A percentile compares a stretch with the other conserved stretches of the same genome.
These are phyloP conservation scores for Perodicticus potto DNA, from an alignment of 2,797 vertebrate genomes.

Conservation along the genomic window DNA sequence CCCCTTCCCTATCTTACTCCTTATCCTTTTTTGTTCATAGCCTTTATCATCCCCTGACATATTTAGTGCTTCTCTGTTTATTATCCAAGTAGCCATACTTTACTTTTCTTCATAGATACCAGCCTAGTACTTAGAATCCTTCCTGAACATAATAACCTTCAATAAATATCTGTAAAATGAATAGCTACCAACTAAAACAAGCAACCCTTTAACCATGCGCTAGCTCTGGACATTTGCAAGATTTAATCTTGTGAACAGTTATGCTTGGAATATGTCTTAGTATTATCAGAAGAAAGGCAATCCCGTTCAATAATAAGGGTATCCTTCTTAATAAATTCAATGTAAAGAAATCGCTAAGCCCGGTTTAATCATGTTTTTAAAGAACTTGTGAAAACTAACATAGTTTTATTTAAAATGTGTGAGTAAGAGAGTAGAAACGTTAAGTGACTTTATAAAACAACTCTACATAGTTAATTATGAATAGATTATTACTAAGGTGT, in stretches of 20 bases:
- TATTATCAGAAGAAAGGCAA: constrained; percentile 7
- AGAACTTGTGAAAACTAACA: background rate
- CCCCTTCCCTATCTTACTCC: background rate
- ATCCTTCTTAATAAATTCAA: background rate
- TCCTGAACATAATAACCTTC: constrained; percentile 21
- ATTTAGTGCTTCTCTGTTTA: background rate
- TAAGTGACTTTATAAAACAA: constrained; percentile 49
- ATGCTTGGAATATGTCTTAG: background rate
- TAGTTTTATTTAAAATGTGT: background rate
- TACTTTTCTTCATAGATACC: background rate
- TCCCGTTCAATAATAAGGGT: background rate
- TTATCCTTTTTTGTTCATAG: background rate
- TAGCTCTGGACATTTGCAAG: background rate
- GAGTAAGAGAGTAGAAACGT: background rate
- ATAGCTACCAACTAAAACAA: background rate
- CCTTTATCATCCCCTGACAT: background rate
- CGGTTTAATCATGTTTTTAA: background rate
- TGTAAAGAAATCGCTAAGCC: background rate
- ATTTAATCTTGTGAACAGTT: background rate
- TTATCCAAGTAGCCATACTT: background rate
- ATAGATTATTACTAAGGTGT: background rate
- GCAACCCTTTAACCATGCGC: background rate
- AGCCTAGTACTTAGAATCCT: background rate
- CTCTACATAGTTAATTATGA: background rate
- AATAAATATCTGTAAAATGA: constrained; percentile 20